These are phyloP conservation scores for Rhodeus uyekii DNA, from an alignment of 2,797 vertebrate species.

Conservation along the genomic window DNA sequence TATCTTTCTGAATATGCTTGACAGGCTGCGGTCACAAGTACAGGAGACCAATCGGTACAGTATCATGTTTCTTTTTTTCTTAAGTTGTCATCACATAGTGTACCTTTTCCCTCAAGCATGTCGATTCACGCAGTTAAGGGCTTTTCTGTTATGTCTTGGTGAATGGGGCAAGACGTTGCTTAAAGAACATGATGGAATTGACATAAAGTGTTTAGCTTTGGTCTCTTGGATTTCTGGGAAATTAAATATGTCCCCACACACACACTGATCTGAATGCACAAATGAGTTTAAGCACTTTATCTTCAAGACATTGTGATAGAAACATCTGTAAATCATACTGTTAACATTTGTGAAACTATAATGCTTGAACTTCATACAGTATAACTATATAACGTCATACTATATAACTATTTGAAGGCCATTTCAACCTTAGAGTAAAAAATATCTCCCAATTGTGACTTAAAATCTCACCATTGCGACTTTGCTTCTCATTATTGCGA, in stretches of 20 bases:
- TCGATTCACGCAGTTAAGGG: constrained; percentile 74
- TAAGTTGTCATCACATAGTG: constrained; percentile 80
- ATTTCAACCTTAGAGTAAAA: background rate
- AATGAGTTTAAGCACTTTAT: background rate
- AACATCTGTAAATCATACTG: background rate
- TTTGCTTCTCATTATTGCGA: background rate
- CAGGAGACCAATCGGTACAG: constrained; percentile 89
- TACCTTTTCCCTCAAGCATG: constrained; percentile 80
- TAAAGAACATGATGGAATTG: constrained; percentile 37
- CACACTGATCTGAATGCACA: constrained; percentile 55
- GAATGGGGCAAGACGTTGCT: constrained; percentile 60
- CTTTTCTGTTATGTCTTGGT: constrained; percentile 62
- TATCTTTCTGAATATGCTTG: constrained; percentile 88
- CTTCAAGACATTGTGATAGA: constrained; percentile 5
- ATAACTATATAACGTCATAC: background rate
- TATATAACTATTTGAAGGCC: background rate
- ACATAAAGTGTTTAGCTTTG: constrained; percentile 20
- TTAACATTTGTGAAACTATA: background rate
- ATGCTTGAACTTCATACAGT: background rate
- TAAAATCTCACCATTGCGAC: background rate
- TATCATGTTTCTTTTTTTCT: constrained; percentile 80
- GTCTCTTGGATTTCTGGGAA: constrained; percentile 16
- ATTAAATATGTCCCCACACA: background rate
- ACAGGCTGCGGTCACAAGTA: constrained; percentile 89
- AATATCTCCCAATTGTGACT: background rate